Percentiles rank a stretch among this genome's conserved stretches.
These are phyloP conservation scores for Elephas maximus DNA, from an alignment of 2,113 vertebrate species.

Conservation along the genomic window DNA sequence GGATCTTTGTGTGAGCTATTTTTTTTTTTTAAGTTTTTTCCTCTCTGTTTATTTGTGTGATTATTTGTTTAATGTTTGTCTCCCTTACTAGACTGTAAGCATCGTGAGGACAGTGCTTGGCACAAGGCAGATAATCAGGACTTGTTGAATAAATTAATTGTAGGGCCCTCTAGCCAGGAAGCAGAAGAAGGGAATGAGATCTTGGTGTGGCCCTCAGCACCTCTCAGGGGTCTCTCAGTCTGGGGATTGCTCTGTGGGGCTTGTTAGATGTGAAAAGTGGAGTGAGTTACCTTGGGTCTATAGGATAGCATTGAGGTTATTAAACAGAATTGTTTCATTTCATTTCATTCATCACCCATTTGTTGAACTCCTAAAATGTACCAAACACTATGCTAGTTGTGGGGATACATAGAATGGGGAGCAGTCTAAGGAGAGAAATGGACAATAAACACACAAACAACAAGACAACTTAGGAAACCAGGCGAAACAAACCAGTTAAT, in stretches of 20 bases:
- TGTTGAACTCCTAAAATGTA: not conserved
- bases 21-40: not conserved
- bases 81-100: not conserved
- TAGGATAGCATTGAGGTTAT: not conserved
- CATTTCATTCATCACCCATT: not conserved
- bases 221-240: not conserved
- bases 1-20: too few species aligned
- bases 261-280: not conserved
- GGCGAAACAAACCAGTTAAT: not conserved
- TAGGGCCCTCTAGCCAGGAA: not conserved
- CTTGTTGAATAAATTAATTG: conserved; percentile 25
- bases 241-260: not conserved
- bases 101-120: not conserved
- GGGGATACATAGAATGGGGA: not conserved
- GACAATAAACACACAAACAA: not conserved
- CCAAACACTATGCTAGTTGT: not conserved
- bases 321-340: conserved; percentile 1
- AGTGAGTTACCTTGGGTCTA: not conserved
- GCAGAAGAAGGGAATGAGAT: not conserved
- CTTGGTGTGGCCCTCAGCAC: not conserved
- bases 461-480: not conserved
- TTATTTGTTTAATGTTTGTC: not conserved
- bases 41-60: not conserved
- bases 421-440: not conserved
- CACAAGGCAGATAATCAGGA: not conserved